Conservation (phyloP, 2,888 invertebrate species). For the Xylophagus ater region DNA sequence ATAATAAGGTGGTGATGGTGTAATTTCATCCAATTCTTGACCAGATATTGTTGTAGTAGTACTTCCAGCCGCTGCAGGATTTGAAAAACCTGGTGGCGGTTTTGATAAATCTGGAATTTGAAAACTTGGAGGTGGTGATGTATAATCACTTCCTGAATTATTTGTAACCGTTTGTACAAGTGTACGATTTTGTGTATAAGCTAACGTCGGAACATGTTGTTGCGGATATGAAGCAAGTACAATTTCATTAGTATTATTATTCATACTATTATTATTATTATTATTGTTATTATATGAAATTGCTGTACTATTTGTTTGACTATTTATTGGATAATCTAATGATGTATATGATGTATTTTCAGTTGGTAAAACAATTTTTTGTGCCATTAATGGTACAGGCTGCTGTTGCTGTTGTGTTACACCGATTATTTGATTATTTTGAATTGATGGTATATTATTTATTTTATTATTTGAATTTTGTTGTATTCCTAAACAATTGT, state of each 20-base stretch:
- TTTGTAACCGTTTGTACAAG: constrained; percentile 9
- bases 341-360: constrained; percentile 11
- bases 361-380: constrained; percentile 35
- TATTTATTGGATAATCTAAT: constrained; percentile 1
- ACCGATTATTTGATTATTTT: constrained; percentile 9
- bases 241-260: constrained; percentile 3
- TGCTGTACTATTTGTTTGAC: constrained; percentile 20
- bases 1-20: constrained; percentile 89
- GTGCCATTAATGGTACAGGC: constrained; percentile 35
- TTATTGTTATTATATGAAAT: constrained; percentile 22
- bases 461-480: constrained; percentile 9
- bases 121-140: constrained; percentile 42
- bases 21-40: constrained; percentile 53
- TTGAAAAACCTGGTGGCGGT: constrained; percentile 71
- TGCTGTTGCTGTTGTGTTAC: constrained; percentile 14
- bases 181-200: constrained; percentile 9
- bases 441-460: constrained; percentile 14
- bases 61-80: neutral
- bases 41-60: constrained; percentile 26
- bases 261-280: constrained; percentile 21
- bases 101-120: constrained; percentile 72
- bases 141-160: constrained; percentile 13
- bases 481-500: neutral
- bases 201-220: neutral
- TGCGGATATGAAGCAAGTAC: neutral